Percentiles rank a stretch among this genome's conserved stretches.
Conservation (phyloP, 2,797 vertebrate species). For the Melanotaenia boesemani region DNA sequence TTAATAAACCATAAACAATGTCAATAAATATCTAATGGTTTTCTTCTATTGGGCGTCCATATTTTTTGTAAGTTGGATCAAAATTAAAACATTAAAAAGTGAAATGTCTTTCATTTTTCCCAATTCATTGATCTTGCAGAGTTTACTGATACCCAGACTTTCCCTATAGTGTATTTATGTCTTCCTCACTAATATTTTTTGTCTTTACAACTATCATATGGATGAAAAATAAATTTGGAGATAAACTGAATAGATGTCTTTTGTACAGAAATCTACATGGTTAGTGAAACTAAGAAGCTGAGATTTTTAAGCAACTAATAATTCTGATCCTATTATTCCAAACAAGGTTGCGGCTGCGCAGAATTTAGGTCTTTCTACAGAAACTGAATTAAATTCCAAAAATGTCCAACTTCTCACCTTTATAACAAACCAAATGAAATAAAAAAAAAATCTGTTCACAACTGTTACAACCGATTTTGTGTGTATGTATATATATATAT, state of each 20-base stretch:
- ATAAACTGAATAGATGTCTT: not conserved
- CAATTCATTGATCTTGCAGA: not conserved
- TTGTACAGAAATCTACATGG: not conserved
- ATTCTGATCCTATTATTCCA: not conserved
- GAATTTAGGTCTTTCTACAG: not conserved
- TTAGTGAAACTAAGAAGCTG: not conserved
- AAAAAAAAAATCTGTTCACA: not conserved
- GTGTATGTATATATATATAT: not conserved
- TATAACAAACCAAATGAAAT: not conserved
- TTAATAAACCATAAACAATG: constrained; percentile 22
- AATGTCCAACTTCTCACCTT: not conserved
- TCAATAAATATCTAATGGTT: constrained; percentile 9
- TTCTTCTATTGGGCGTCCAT: not conserved
- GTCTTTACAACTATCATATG: not conserved
- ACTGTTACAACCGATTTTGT: not conserved
- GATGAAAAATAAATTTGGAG: not conserved
- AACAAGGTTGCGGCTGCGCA: too few species aligned
- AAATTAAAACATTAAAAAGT: not conserved
- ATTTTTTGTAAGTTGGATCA: not conserved
- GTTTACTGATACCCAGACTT: not conserved
- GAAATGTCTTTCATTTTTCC: not conserved
- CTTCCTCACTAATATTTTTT: not conserved
- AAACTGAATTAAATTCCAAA: not conserved
- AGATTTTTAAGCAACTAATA: not conserved
- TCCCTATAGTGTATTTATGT: not conserved